Conservation (phyloP, 2,797 vertebrate genomes). For the Myotis pilosus region DNA sequence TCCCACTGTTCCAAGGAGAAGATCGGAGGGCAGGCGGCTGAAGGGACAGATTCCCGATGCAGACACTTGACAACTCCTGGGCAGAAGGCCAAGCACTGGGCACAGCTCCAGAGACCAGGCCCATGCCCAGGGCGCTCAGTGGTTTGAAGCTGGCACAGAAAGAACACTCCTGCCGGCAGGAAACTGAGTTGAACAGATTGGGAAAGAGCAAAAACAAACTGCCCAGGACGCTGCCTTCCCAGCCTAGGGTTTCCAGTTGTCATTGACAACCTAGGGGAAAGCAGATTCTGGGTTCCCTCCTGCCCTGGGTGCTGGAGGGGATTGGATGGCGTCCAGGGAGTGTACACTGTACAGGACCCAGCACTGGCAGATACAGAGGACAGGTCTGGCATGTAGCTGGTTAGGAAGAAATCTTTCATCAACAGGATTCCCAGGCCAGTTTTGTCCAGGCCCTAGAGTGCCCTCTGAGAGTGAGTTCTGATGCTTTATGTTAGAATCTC, state of each 20-base stretch:
- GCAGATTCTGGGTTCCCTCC: conserved; percentile 16
- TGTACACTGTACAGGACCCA: background rate
- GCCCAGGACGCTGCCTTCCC: conserved; percentile 59
- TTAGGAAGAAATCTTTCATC: background rate
- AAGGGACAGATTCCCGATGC: conserved; percentile 59
- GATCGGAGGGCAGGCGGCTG: conserved; percentile 40
- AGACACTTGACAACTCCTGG: conserved; percentile 68
- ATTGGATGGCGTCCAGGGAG: background rate
- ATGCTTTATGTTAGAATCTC: background rate
- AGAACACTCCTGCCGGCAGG: conserved; percentile 62
- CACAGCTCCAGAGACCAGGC: conserved; percentile 61
- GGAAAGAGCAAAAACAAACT: conserved; percentile 65
- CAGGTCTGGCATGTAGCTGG: too few species aligned
- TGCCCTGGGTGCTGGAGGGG: background rate
- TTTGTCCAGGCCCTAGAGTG: background rate
- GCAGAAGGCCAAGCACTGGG: conserved; percentile 58
- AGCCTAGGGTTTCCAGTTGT: conserved; percentile 45
- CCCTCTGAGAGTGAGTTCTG: background rate
- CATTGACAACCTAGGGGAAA: background rate
- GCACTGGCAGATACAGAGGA: background rate
- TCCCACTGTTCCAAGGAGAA: conserved; percentile 53
- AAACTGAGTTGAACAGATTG: conserved; percentile 73
- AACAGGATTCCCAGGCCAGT: background rate
- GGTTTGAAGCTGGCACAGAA: conserved; percentile 63
- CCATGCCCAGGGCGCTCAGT: conserved; percentile 60